These are phyloP conservation scores for Camelus dromedarius DNA, from an alignment of 2,113 vertebrate species.

Conservation along the genomic window DNA sequence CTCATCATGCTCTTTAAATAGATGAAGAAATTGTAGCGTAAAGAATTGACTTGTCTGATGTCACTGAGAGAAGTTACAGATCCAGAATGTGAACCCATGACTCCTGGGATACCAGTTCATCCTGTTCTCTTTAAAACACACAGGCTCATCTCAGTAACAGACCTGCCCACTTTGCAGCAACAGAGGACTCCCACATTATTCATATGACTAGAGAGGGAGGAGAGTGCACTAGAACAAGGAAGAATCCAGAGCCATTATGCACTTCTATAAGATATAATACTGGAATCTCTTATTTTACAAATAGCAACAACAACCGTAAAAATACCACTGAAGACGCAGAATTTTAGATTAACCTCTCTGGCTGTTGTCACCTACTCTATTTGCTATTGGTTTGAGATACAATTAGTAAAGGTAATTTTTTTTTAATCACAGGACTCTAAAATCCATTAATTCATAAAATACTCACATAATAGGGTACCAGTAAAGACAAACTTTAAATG, in stretches of 20 bases:
- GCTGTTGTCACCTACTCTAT: neutral
- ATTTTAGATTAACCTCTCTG: conserved; percentile 44
- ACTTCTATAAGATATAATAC: neutral
- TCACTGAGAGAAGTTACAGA: neutral
- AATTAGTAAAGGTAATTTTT: neutral
- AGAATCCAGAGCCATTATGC: neutral
- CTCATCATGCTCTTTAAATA: neutral
- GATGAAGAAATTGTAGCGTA: neutral
- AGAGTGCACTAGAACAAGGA: neutral
- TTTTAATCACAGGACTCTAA: neutral
- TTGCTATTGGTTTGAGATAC: neutral
- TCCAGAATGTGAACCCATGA: neutral
- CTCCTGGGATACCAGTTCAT: neutral
- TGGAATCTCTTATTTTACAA: neutral
- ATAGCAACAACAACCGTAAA: neutral
- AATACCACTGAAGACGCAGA: neutral
- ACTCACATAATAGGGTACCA: neutral
- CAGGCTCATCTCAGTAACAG: neutral
- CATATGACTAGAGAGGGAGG: neutral
- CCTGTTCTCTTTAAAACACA: neutral
- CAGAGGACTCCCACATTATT: neutral
- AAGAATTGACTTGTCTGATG: neutral
- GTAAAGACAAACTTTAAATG: neutral
- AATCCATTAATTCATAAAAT: neutral
- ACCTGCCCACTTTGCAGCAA: neutral